phyloP scores from a whole-genome alignment of 1,140 invertebrate species.

The Tetraneura akinire region DNA sequence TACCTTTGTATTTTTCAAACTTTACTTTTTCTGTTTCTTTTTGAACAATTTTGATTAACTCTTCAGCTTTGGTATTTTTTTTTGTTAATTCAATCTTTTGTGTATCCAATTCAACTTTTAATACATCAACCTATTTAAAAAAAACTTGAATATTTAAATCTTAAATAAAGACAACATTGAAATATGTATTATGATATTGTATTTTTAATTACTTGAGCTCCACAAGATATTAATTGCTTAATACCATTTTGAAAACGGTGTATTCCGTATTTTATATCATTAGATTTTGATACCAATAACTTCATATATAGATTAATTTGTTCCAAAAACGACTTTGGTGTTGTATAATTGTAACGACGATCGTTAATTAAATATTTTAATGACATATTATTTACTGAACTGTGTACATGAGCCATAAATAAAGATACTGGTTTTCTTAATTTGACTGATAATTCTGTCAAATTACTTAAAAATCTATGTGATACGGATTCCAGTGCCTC shows the following conservation, averaged over 20 bases:
- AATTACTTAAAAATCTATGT: conserved; percentile 75
- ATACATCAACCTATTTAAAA: conserved; percentile 64
- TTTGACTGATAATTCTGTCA: conserved; percentile 69
- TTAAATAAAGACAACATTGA: conserved; percentile 54
- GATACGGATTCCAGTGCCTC: conserved; percentile 89
- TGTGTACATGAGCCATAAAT: conserved; percentile 91
- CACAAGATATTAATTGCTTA: conserved; percentile 80
- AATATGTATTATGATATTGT: background rate
- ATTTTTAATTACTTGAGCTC: conserved; percentile 68
- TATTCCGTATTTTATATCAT: conserved; percentile 79
- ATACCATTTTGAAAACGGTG: conserved; percentile 82
- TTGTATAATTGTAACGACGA: conserved; percentile 92
- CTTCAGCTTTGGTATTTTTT: conserved; percentile 88
- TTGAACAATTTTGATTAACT: conserved; percentile 85
- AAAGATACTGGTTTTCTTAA: conserved; percentile 70
- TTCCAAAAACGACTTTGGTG: conserved; percentile 94
- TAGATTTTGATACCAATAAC: conserved; percentile 75
- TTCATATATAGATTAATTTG: conserved; percentile 87
- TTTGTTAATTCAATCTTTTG: conserved; percentile 86
- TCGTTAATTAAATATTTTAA: conserved; percentile 81
- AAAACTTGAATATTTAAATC: background rate
- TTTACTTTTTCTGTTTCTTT: conserved; percentile 88
- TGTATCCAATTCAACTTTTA: conserved; percentile 78
- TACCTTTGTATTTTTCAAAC: conserved; percentile 79
- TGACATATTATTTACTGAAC: conserved; percentile 84